phyloP scores from a whole-genome alignment of 1,140 invertebrate species.

The Varroa destructor region DNA sequence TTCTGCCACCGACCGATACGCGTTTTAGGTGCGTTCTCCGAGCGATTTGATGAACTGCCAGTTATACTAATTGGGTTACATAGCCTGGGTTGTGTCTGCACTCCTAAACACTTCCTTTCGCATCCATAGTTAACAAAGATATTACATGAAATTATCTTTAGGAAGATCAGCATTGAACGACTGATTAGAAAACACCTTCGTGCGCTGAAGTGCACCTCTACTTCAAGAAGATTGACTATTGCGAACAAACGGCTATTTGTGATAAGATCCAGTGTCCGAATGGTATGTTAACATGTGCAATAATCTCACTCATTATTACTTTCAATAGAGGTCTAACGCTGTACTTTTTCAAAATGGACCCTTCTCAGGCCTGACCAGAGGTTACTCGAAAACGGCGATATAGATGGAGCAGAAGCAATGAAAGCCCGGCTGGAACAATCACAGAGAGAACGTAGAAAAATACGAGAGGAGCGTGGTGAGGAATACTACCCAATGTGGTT shows the following conservation, averaged over 20 bases:
- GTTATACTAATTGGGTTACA: not conserved
- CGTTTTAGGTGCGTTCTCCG: conserved; percentile 43
- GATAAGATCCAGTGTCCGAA: no score
- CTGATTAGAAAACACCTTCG: not conserved
- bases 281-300: no score
- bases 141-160: not conserved
- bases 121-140: not conserved
- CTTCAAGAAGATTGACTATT: not conserved
- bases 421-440: conserved; percentile 55
- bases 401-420: conserved; percentile 54
- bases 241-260: not conserved
- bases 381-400: conserved; percentile 59
- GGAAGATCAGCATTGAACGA: not conserved
- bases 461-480: conserved; percentile 46
- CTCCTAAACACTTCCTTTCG: not conserved
- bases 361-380: conserved; percentile 31
- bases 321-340: not conserved
- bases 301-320: not conserved
- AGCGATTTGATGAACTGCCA: not conserved
- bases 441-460: conserved; percentile 54
- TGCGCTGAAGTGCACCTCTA: not conserved
- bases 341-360: not conserved
- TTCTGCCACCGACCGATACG: conserved; percentile 60
- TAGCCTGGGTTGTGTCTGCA: conserved; percentile 1
- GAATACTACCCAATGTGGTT: conserved; percentile 52